These are phyloP conservation scores for Hydriomena furcata DNA, from an alignment of 2,888 invertebrate species.

Conservation along the genomic window DNA sequence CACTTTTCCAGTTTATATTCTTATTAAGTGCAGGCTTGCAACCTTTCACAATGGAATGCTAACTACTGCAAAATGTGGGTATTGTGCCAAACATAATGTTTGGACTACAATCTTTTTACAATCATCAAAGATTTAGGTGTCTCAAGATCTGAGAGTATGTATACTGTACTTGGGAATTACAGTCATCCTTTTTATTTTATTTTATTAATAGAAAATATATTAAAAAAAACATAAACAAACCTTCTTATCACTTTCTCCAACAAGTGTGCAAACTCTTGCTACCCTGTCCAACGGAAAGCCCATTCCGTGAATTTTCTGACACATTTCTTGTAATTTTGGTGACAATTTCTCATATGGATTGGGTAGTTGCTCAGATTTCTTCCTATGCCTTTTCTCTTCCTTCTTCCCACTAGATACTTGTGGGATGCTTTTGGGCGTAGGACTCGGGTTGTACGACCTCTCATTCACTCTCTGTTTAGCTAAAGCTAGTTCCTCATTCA, in stretches of 20 bases:
- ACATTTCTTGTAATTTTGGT: conserved; percentile 85
- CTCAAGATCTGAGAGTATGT: no score
- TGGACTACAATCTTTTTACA: no score
- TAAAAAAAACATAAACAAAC: no score
- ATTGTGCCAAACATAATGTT: no score
- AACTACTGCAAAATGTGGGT: no score
- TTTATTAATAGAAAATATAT: no score
- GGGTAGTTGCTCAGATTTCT: conserved; percentile 59
- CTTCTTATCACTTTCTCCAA: conserved; percentile 93
- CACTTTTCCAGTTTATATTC: no score
- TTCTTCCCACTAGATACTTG: conserved; percentile 50
- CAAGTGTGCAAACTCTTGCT: conserved; percentile 89
- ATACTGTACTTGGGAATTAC: no score
- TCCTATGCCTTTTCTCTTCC: conserved; percentile 52
- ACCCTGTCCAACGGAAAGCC: conserved; percentile 93
- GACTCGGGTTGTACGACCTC: conserved; percentile 79
- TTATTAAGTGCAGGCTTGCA: no score
- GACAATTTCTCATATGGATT: conserved; percentile 73
- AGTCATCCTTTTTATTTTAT: no score
- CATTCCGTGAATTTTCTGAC: conserved; percentile 91
- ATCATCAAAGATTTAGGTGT: no score
- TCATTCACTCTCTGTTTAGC: conserved; percentile 77
- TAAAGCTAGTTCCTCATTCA: conserved; percentile 85
- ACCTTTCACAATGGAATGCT: no score
- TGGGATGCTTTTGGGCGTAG: conserved; percentile 60